Base-by-base conservation (phyloP, 2,797 vertebrate genomes). In the Catostomus latipinnis region DNA sequence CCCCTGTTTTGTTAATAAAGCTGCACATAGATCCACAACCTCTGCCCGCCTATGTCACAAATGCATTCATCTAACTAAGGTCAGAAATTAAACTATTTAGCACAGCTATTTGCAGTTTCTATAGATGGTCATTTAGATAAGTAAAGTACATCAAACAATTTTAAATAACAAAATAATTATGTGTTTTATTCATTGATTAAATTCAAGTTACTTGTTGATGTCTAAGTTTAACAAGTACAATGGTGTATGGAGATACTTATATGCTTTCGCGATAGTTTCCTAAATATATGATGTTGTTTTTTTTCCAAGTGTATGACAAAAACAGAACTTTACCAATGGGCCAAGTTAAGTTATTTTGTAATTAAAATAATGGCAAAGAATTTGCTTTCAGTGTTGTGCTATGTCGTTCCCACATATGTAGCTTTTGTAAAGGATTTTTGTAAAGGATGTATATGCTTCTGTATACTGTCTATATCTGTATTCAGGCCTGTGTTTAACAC, bases 381-480 rank as follows among this genome's bases (percentile, higher is more conserved):
- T 53, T 58, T 62, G 70, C 49, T 58, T 63, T 67, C 8, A 63
- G 1, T 78, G 52, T 57, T 74, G 60, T 79, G 57, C n/a, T 43
- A 18, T 45, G 56, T 68, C 52, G 45, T n/a, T 45, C 49, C 58
- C 8, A 48, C 48, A 22, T 53, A 66, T 67, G 53, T 22, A 67
- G 56, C 65, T 52, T 82, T 70, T 54, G 57, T 65, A 57, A 66
- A 69, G 11, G 8, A 60, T 45, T 77, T 60, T 54, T n/a, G n/a
- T n/a, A n/a, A n/a, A n/a, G 56, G 56, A 49, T 48, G 54, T 52
- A 11, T 68, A 69, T 61, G 54, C 43, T 60, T 63, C 16, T 67
- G 8, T 50, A 58, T 48, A 8, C 34, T 71, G 45, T 71, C 18
- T 58, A 56, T 57, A 73, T 53, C 14, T 62, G 58, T 18, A 72